Evolutionary conservation across 2,888 invertebrate species (phyloP).

Genomic region (Mimachlamys varia): DNA sequence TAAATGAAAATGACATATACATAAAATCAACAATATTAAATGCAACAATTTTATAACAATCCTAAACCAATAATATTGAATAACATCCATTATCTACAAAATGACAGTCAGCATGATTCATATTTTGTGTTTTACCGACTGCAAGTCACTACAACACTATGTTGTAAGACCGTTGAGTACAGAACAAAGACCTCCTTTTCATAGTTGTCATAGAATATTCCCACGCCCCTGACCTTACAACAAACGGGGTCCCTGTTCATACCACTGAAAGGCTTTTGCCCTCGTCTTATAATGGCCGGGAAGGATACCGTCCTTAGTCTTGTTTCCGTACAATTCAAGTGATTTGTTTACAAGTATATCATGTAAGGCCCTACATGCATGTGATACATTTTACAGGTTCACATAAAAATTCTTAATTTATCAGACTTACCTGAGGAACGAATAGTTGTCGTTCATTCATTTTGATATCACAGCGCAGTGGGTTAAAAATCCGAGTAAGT

Average conservation of each 20-base stretch:
- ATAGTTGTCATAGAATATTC: conserved; percentile 36
- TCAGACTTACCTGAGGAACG: conserved; percentile 68
- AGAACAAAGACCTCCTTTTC: conserved; percentile 17
- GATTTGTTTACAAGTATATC: neutral
- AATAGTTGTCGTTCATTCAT: conserved; percentile 72
- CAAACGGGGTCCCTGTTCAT: conserved; percentile 28
- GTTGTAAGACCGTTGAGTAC: neutral
- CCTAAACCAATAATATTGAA: too few relatives aligned
- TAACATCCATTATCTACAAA: neutral
- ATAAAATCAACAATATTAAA: too few relatives aligned
- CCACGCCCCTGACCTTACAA: conserved; percentile 41
- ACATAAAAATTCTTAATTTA: neutral
- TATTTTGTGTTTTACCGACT: neutral
- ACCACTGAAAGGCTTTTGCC: conserved; percentile 28
- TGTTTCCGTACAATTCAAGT: conserved; percentile 27
- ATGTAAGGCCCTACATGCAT: too few relatives aligned
- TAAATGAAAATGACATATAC: too few relatives aligned
- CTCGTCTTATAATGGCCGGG: neutral
- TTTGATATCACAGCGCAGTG: conserved; percentile 43
- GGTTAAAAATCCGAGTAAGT: conserved; percentile 39
- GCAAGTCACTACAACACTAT: neutral
- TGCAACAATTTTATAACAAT: too few relatives aligned
- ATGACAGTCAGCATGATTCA: neutral
- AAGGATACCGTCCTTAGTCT: neutral
- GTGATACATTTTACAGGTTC: neutral